These are phyloP conservation scores for Neocrepidodera transversa DNA, from an alignment of 2,888 invertebrate species.

Conservation along the genomic window DNA sequence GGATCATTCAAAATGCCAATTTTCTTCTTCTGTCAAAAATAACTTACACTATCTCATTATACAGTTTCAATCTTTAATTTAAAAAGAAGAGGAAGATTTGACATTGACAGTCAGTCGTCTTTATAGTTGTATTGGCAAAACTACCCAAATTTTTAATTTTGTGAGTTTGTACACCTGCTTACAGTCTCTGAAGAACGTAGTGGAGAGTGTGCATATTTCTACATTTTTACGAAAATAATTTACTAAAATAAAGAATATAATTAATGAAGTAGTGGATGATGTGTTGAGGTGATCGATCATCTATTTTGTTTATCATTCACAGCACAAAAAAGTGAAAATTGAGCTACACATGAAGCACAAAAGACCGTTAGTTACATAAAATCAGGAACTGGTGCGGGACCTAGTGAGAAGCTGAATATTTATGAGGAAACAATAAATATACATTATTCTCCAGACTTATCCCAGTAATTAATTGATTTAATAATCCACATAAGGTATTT, in stretches of 20 bases:
- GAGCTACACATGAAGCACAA: slow-evolving; percentile 34
- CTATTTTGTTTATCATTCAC: slow-evolving; percentile 9
- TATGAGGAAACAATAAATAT: slow-evolving; percentile 30
- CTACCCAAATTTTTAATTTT: background rate
- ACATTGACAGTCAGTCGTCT: background rate
- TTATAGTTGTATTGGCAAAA: background rate
- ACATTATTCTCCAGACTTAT: slow-evolving; percentile 8
- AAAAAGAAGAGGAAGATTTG: background rate
- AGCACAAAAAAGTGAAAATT: slow-evolving; percentile 23
- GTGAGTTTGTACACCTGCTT: slow-evolving; percentile 13
- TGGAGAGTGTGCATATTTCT: slow-evolving; percentile 40
- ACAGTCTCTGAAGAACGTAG: slow-evolving; percentile 28
- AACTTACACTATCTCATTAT: no score
- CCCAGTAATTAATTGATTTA: no score
- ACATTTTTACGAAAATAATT: slow-evolving; percentile 37
- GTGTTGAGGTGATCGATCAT: slow-evolving; percentile 23
- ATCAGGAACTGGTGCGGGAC: slow-evolving; percentile 39
- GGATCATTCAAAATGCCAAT: no score
- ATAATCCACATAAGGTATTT: slow-evolving; percentile 22
- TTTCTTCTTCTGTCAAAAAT: no score
- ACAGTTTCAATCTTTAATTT: background rate
- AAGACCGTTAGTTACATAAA: slow-evolving; percentile 44
- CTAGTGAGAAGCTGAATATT: slow-evolving; percentile 26
- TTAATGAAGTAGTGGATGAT: slow-evolving; percentile 28
- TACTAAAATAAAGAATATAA: slow-evolving; percentile 33